Evolutionary conservation across 2,888 invertebrate genomes (phyloP).

Genomic region (Dasysyrphus albostriatus): DNA sequence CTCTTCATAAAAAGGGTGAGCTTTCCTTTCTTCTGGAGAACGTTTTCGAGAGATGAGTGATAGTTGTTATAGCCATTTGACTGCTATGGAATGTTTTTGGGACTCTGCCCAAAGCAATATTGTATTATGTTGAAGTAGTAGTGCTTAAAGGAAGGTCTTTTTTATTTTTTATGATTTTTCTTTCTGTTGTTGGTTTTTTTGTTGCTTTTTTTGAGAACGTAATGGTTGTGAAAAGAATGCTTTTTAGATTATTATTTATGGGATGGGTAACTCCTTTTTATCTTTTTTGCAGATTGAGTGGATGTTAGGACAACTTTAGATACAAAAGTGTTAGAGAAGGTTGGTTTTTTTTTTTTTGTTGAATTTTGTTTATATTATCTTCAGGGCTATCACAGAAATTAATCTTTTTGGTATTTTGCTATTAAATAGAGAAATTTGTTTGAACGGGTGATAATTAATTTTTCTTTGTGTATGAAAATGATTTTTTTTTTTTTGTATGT

Average conservation of each 20-base stretch:
- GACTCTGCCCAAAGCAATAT: slow-evolving; percentile 32
- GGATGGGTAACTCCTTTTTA: background rate
- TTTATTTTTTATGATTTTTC: background rate
- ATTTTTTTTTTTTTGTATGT: no score
- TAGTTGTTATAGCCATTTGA: slow-evolving; percentile 38
- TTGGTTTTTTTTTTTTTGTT: background rate
- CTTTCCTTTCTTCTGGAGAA: background rate
- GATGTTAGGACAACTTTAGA: background rate
- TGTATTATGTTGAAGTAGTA: slow-evolving; percentile 22
- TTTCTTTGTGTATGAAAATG: no score
- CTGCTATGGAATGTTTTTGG: slow-evolving; percentile 34
- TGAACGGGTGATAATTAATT: no score
- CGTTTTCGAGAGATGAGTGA: slow-evolving; percentile 15
- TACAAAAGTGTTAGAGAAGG: background rate
- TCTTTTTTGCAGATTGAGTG: background rate
- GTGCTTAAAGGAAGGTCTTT: slow-evolving; percentile 3
- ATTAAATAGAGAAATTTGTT: no score
- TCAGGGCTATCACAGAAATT: no score
- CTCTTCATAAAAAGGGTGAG: slow-evolving; percentile 34
- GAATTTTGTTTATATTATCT: background rate
- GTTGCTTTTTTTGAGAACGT: background rate
- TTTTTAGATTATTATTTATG: slow-evolving; percentile 30
- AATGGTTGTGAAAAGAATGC: slow-evolving; percentile 18
- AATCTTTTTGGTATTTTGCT: no score
- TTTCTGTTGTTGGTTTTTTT: no score